Percentiles rank a stretch among this genome's conserved stretches.
These are phyloP conservation scores for Odontamblyopus lacepedii DNA, from an alignment of 2,797 vertebrate genomes.

Conservation along the genomic window DNA sequence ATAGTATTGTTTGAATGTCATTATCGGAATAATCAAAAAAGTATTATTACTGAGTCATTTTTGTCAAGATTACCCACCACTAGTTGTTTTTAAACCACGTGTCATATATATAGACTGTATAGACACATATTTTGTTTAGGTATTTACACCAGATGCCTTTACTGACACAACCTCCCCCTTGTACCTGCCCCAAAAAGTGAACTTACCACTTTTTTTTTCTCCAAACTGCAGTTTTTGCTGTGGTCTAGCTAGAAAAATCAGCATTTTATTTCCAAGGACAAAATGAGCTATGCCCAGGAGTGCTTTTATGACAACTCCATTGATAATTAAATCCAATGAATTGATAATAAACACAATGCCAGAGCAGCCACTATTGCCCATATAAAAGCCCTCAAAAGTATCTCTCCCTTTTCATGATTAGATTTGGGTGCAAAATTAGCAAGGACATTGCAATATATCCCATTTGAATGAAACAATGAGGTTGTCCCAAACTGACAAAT, in stretches of 20 bases:
- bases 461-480: not conserved
- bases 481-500: not conserved
- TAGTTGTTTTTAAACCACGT: not conserved
- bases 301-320: slow-evolving; percentile 56
- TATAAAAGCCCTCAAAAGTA: slow-evolving; percentile 36
- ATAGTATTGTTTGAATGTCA: too few species aligned
- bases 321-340: slow-evolving; percentile 56
- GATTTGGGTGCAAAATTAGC: slow-evolving; percentile 20
- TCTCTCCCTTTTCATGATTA: slow-evolving; percentile 22
- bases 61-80: not conserved
- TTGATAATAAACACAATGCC: slow-evolving; percentile 35
- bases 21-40: too few species aligned
- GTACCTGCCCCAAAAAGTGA: not conserved
- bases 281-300: slow-evolving; percentile 37
- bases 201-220: not conserved
- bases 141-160: not conserved
- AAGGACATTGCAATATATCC: slow-evolving; percentile 27
- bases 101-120: not conserved
- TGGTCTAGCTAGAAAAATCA: slow-evolving; percentile 15
- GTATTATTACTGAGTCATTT: too few species aligned
- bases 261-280: slow-evolving; percentile 55
- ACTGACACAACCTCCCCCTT: not conserved
- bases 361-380: slow-evolving; percentile 29
- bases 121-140: not conserved
- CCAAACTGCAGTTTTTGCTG: slow-evolving; percentile 5